These are phyloP conservation scores for Scaptodrosophila latifasciaeformis DNA, from an alignment of 2,888 invertebrate species.

Conservation along the genomic window DNA sequence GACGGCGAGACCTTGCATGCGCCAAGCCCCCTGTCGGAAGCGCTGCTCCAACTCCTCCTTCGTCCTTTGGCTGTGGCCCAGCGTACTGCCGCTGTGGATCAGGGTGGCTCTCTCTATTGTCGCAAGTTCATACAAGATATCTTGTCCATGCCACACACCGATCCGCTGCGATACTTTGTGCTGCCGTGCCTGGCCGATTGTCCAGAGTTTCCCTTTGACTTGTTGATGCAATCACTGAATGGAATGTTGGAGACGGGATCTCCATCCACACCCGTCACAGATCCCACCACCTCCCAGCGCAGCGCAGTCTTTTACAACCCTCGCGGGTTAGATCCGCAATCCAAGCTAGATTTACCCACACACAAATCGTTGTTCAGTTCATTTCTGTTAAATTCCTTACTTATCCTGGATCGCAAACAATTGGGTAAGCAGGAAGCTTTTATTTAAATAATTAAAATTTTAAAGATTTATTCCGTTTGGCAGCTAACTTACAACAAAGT, in stretches of 20 bases:
- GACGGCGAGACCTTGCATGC: slow-evolving; percentile 81
- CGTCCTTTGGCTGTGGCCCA: slow-evolving; percentile 81
- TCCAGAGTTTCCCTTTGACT: slow-evolving; percentile 77
- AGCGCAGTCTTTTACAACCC: slow-evolving; percentile 29
- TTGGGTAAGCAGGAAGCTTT: slow-evolving; percentile 45
- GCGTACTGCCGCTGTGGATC: slow-evolving; percentile 12
- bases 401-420: slow-evolving; percentile 71
- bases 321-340: not conserved
- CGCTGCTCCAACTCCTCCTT: slow-evolving; percentile 84
- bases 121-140: slow-evolving; percentile 80
- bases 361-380: slow-evolving; percentile 55
- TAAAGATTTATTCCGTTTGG: not conserved
- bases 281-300: slow-evolving; percentile 29
- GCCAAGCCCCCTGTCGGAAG: slow-evolving; percentile 84
- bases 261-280: slow-evolving; percentile 37
- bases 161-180: slow-evolving; percentile 82
- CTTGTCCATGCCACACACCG: slow-evolving; percentile 80
- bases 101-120: slow-evolving; percentile 50
- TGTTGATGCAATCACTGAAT: slow-evolving; percentile 76
- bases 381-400: slow-evolving; percentile 71
- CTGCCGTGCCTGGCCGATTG: slow-evolving; percentile 81
- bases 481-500: slow-evolving; percentile 58
- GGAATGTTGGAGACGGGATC: slow-evolving; percentile 27
- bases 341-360: slow-evolving; percentile 10
- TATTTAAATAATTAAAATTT: not conserved